Evolutionary conservation across 2,888 invertebrate species (phyloP), one percentile per base, ranked within the genome.

Genomic region (Sarcophaga variegata): DNA sequence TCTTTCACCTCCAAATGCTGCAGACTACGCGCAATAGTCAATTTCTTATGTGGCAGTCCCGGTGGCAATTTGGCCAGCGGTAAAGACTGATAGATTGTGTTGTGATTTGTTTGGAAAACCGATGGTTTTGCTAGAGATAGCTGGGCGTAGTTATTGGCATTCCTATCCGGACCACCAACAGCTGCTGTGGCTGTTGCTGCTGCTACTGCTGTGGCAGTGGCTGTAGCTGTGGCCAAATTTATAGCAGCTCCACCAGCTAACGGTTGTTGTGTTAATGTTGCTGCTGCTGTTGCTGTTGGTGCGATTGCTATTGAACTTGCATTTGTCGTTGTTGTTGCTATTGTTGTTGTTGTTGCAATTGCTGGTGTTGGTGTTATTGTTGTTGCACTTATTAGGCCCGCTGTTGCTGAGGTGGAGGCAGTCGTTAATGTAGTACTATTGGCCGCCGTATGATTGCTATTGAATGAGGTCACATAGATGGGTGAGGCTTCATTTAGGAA

Each of bases 1-100:
- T 98, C 98, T 37, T 99, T 98, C 14, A 99, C 97, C 91, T 99
- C 99, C 69, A 99, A 98, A 94, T 99, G 98, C 92, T 97, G 97
- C 94, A 99, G 98, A 91, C 98, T 97, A 89, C 98, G 97, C 45
- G 99, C 99, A 83, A 99, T 95, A 93, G 99, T 98, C 90, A 98
- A 95, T 93, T 98, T 99, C 12, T 99, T 99, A 90, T 99, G 98
- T 93, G 98, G 98, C 88, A 97, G 96, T 97, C 92, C 99, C 98
- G 0, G 99, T 98, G 92, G 99, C 98, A 94, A 99, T 99, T 45
- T 91, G 88, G 37, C 76, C 63, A 97, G 54, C 69, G 88, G 98
- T 98, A 92, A 97, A 96, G 92, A 98, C 96, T 94, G 97, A 47
- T 76, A 84, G 69, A 84, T 85, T 67, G 97, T 93, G 97, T 94